Conservation (phyloP, 2,888 invertebrate genomes). For the Tyria jacobaeae region DNA sequence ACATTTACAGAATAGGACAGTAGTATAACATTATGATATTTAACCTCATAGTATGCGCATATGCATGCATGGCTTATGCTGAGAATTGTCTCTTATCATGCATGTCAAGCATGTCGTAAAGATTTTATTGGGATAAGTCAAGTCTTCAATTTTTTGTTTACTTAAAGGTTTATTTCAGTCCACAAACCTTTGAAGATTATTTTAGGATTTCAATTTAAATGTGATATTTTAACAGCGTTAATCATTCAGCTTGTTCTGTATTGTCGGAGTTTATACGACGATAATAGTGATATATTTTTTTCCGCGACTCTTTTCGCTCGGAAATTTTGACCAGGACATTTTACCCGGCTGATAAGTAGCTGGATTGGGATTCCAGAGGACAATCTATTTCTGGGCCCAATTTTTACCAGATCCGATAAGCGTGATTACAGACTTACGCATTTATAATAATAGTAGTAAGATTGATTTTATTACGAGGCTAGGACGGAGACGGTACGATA, state of each 20-base stretch:
- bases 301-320: too few species aligned
- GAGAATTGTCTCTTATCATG: slow-evolving; percentile 3
- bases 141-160: background rate
- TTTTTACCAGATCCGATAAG: too few species aligned
- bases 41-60: background rate
- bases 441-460: too few species aligned
- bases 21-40: background rate
- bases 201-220: background rate
- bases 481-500: too few species aligned
- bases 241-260: background rate
- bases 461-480: too few species aligned
- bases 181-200: background rate
- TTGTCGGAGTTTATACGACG: background rate
- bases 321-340: too few species aligned
- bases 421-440: too few species aligned
- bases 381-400: too few species aligned
- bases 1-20: background rate
- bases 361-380: too few species aligned
- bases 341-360: too few species aligned
- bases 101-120: slow-evolving; percentile 6
- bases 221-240: background rate
- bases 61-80: background rate
- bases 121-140: background rate
- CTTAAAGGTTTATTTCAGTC: background rate
- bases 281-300: too few species aligned